phyloP scores from a whole-genome alignment of 2,888 invertebrate species.

The Blastobasis adustella region DNA sequence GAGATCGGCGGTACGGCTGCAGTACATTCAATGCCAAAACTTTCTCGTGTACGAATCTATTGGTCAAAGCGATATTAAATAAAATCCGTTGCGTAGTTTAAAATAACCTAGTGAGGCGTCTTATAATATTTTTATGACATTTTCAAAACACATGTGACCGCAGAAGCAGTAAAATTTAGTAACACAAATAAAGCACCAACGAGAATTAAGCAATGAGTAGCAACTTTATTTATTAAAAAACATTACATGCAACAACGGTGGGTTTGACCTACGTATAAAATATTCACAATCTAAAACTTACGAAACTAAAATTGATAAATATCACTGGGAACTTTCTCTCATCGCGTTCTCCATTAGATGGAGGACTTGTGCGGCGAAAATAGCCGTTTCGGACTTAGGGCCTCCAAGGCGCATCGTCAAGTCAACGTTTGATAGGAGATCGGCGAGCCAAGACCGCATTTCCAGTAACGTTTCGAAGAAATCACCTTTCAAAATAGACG shows the following conservation, averaged over 20 bases:
- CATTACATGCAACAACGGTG: neutral
- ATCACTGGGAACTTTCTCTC: neutral
- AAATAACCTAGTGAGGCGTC: too few relatives aligned
- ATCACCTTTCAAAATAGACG: constrained; percentile 70
- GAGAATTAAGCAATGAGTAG: too few relatives aligned
- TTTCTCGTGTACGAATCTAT: too few relatives aligned
- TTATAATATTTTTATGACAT: too few relatives aligned
- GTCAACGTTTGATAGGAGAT: constrained; percentile 68
- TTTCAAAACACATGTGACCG: too few relatives aligned
- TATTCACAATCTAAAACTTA: neutral
- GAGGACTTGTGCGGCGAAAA: constrained; percentile 77
- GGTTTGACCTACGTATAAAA: neutral
- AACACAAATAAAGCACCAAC: too few relatives aligned
- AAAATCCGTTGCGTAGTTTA: too few relatives aligned
- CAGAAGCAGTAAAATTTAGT: too few relatives aligned
- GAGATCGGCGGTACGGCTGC: too few relatives aligned
- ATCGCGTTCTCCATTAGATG: constrained; percentile 61
- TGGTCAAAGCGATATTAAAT: too few relatives aligned
- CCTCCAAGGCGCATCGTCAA: constrained; percentile 71
- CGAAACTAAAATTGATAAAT: neutral
- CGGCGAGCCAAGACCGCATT: constrained; percentile 79
- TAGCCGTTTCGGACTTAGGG: constrained; percentile 77
- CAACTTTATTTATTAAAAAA: neutral
- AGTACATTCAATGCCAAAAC: too few relatives aligned
- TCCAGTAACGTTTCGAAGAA: constrained; percentile 78